Percentiles rank a stretch among this genome's conserved stretches.
Evolutionary conservation across 1,140 invertebrate species (phyloP).

Genomic region (Aphelinus certus): DNA sequence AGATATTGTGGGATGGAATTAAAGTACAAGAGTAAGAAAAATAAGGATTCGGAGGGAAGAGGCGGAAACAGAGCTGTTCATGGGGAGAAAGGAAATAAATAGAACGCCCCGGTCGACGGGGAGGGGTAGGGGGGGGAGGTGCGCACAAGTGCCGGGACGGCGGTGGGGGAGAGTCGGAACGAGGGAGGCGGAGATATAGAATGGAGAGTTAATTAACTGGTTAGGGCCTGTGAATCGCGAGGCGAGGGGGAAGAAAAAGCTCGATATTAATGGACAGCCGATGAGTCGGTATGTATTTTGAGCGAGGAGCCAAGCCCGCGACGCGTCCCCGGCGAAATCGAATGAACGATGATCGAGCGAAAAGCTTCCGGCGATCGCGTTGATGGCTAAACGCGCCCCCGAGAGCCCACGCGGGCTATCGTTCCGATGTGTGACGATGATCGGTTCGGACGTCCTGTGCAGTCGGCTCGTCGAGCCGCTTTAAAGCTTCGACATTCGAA

Average conservation of each 20-base stretch:
- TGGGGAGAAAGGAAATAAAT: conserved; percentile 41
- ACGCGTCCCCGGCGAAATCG: no score
- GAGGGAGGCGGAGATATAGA: conserved; percentile 19
- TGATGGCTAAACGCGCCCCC: no score
- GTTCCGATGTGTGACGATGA: no score
- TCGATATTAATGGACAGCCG: conserved; percentile 26
- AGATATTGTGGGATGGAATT: not conserved
- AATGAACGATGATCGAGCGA: no score
- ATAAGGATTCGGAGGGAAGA: conserved; percentile 41
- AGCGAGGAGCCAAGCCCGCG: not conserved
- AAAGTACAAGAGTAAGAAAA: conserved; percentile 14
- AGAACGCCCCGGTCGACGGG: conserved; percentile 27
- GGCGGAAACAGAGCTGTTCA: conserved; percentile 7
- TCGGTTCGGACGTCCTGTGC: no score
- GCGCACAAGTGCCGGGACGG: no score
- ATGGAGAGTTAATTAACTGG: conserved; percentile 41
- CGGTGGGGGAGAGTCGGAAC: conserved; percentile 11
- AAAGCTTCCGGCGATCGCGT: no score
- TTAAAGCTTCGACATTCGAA: no score
- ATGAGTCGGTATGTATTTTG: conserved; percentile 21
- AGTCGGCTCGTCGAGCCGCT: no score
- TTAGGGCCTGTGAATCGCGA: not conserved
- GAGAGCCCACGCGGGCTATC: no score
- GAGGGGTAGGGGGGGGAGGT: conserved; percentile 8
- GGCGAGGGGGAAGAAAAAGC: conserved; percentile 14